Percentiles rank a stretch among this genome's conserved stretches.
phyloP scores from a whole-genome alignment of 2,797 vertebrate genomes.

The Notolepis coatsorum region DNA sequence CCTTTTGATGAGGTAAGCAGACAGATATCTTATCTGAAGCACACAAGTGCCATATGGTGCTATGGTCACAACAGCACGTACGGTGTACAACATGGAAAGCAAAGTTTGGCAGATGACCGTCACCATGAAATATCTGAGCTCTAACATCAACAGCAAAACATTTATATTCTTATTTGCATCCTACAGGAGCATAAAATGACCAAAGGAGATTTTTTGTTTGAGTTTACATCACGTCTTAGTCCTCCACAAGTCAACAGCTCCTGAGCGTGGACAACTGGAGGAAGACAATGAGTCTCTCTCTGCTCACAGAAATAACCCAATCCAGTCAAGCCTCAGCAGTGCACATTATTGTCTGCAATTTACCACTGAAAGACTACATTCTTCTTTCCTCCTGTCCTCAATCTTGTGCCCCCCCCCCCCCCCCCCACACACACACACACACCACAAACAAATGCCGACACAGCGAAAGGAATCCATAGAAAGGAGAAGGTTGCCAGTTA shows the following conservation, averaged over 20 bases:
- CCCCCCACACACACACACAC: too few relatives aligned
- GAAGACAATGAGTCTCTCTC: constrained; percentile 84
- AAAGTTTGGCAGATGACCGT: constrained; percentile 81
- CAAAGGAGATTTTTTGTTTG: constrained; percentile 87
- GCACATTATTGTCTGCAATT: constrained; percentile 90
- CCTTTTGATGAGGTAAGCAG: constrained; percentile 82
- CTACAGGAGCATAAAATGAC: constrained; percentile 85
- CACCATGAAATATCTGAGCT: constrained; percentile 72
- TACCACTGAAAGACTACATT: constrained; percentile 85
- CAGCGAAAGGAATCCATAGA: constrained; percentile 15
- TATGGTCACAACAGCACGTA: constrained; percentile 80
- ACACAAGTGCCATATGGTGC: constrained; percentile 86
- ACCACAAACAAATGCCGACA: too few relatives aligned
- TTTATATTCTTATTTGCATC: constrained; percentile 82
- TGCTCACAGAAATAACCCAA: constrained; percentile 80
- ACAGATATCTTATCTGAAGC: constrained; percentile 88
- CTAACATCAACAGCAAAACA: constrained; percentile 68
- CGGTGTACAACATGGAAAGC: constrained; percentile 88
- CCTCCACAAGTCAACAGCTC: constrained; percentile 75
- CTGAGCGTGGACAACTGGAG: constrained; percentile 67
- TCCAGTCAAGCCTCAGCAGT: constrained; percentile 87
- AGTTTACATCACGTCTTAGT: constrained; percentile 79
- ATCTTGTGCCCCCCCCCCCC: too few relatives aligned
- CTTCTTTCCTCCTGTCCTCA: constrained; percentile 52
- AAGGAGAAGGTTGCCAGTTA: too few relatives aligned